Evolutionary conservation across 1,140 invertebrate genomes (phyloP).

Genomic region (Sinella curviseta): DNA sequence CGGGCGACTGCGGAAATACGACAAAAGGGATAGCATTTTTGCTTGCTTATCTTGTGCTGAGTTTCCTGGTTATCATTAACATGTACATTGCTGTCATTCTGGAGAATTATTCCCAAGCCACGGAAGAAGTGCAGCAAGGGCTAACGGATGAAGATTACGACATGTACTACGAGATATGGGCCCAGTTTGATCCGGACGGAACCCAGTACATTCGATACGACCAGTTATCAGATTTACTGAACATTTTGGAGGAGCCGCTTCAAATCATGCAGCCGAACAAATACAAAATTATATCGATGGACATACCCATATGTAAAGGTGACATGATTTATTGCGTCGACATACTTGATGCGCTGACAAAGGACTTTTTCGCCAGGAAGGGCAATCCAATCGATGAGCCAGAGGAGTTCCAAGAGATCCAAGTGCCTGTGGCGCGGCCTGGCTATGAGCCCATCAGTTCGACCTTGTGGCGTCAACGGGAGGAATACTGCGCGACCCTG

Average conservation of each 20-base stretch:
- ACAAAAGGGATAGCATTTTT: conserved; percentile 92
- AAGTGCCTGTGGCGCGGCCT: conserved; percentile 71
- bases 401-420: conserved; percentile 73
- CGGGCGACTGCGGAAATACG: conserved; percentile 82
- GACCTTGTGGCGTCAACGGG: conserved; percentile 82
- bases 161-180: conserved; percentile 99
- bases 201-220: conserved; percentile 93
- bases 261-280: conserved; percentile 98
- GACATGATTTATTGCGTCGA: conserved; percentile 97
- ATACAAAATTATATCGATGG: conserved; percentile 97
- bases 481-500: conserved; percentile 89
- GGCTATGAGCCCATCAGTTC: conserved; percentile 91
- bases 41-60: conserved; percentile 93
- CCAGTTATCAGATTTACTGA: conserved; percentile 89
- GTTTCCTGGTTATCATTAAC: conserved; percentile 97
- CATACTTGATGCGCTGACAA: conserved; percentile 91
- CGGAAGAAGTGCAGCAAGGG: conserved; percentile 97
- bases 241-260: conserved; percentile 81
- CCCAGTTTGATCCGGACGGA: conserved; percentile 87
- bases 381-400: conserved; percentile 87
- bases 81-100: conserved; percentile 99
- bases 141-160: conserved; percentile 96
- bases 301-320: conserved; percentile 95
- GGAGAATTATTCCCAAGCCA: conserved; percentile 97
- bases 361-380: conserved; percentile 94